Evolutionary conservation across 2,797 vertebrate species (phyloP).

Genomic region (Rhinatrema bivittatum): DNA sequence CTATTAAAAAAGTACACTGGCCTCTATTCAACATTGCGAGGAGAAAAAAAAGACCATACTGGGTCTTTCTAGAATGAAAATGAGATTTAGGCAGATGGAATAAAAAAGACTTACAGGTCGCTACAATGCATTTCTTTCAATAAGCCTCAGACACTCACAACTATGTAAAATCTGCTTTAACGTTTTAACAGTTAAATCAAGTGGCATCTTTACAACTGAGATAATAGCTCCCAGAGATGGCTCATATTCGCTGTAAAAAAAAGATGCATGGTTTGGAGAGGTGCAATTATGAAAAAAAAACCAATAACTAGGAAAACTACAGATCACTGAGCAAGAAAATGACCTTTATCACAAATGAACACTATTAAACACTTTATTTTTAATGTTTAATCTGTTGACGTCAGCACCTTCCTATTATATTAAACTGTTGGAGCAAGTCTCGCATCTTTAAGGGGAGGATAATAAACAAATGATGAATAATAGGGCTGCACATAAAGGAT

Average conservation of each 20-base stretch:
- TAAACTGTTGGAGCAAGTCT: too few relatives aligned
- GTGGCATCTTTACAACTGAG: conserved; percentile 6
- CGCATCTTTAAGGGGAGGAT: too few relatives aligned
- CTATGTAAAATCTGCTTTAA: conserved; percentile 13
- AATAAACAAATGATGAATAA: too few relatives aligned
- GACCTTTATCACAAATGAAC: too few relatives aligned
- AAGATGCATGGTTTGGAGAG: conserved; percentile 8
- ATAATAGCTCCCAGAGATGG: background rate
- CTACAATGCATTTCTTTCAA: conserved; percentile 11
- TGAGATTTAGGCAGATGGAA: conserved; percentile 23
- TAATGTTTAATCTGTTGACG: too few relatives aligned
- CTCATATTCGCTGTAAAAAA: background rate
- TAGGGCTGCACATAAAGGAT: too few relatives aligned
- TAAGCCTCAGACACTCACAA: conserved; percentile 9
- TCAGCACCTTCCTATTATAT: too few relatives aligned
- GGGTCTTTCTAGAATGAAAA: conserved; percentile 26
- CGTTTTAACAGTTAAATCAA: conserved; percentile 25
- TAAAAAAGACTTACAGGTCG: conserved; percentile 24
- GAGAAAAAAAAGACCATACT: conserved; percentile 25
- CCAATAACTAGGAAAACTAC: too few relatives aligned
- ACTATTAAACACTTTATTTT: too few relatives aligned
- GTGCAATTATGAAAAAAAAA: too few relatives aligned
- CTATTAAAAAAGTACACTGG: conserved; percentile 65
- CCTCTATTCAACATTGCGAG: conserved; percentile 41
- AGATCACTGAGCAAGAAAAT: too few relatives aligned